These are phyloP conservation scores for Galago senegalensis DNA, from an alignment of 2,797 vertebrate genomes.

Conservation along the genomic window DNA sequence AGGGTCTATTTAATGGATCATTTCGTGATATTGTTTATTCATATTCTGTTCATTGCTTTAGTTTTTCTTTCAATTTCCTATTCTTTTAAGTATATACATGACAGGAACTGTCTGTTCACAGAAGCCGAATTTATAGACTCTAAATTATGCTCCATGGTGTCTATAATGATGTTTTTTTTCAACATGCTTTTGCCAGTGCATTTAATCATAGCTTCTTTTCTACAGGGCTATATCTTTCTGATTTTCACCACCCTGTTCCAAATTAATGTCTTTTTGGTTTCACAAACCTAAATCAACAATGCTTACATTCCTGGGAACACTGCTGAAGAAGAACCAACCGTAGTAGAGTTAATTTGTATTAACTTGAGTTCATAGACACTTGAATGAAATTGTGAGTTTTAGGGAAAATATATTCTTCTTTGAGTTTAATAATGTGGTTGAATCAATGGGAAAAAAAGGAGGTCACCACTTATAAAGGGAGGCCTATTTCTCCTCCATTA, in stretches of 20 bases:
- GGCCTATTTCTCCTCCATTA: slow-evolving; percentile 73
- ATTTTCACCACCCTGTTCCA: background rate
- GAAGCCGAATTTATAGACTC: background rate
- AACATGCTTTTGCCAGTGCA: background rate
- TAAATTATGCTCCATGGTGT: background rate
- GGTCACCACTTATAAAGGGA: background rate
- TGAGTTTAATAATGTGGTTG: slow-evolving; percentile 67
- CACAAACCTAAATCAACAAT: background rate
- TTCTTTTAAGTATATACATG: background rate
- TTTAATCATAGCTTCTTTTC: slow-evolving; percentile 30
- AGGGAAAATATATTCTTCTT: slow-evolving; percentile 64
- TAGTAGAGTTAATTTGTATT: background rate
- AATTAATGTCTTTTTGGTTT: background rate
- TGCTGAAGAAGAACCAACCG: background rate
- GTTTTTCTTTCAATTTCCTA: background rate
- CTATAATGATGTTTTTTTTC: slow-evolving; percentile 31
- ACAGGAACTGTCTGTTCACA: background rate
- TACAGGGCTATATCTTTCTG: background rate
- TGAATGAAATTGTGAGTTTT: slow-evolving; percentile 64
- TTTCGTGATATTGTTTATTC: background rate
- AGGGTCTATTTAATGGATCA: background rate
- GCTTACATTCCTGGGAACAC: background rate
- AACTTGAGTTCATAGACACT: background rate
- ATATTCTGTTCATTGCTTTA: background rate
- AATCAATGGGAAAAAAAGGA: slow-evolving; percentile 46